A percentile compares a stretch with the other conserved stretches of the same genome.
Conservation (phyloP, 2,113 vertebrate genomes). For the Setophaga petechia region DNA sequence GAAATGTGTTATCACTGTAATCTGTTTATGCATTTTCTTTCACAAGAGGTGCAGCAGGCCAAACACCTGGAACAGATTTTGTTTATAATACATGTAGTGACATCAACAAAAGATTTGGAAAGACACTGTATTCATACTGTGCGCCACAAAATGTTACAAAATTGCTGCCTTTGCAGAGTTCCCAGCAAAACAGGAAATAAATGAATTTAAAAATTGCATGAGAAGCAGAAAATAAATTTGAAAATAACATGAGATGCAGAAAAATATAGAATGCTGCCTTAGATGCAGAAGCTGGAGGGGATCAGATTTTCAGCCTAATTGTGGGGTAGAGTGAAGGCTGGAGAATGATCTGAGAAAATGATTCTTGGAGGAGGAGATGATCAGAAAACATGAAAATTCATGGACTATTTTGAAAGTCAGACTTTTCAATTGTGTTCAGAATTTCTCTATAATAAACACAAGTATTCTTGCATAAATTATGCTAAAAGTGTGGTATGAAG, state of each 20-base stretch:
- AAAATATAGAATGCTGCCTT: background rate
- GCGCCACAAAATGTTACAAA: background rate
- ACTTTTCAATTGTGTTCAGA: background rate
- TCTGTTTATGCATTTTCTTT: background rate
- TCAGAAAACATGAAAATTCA: background rate
- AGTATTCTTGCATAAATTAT: background rate
- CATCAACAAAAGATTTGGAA: background rate
- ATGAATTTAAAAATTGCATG: background rate
- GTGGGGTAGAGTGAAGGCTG: background rate
- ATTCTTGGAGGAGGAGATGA: background rate
- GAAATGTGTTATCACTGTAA: background rate
- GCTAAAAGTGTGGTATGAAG: background rate
- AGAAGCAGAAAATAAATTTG: background rate
- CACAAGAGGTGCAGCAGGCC: background rate
- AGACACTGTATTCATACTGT: background rate
- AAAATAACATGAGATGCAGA: background rate
- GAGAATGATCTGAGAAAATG: background rate
- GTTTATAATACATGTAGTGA: background rate
- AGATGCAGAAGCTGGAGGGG: background rate
- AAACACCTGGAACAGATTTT: background rate
- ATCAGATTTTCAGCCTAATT: background rate
- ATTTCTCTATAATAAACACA: background rate
- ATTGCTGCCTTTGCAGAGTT: background rate
- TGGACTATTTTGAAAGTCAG: background rate
- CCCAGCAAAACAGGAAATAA: background rate